phyloP scores from a whole-genome alignment of 64 coral and sea anemone genomes.

The Montipora sp. region DNA sequence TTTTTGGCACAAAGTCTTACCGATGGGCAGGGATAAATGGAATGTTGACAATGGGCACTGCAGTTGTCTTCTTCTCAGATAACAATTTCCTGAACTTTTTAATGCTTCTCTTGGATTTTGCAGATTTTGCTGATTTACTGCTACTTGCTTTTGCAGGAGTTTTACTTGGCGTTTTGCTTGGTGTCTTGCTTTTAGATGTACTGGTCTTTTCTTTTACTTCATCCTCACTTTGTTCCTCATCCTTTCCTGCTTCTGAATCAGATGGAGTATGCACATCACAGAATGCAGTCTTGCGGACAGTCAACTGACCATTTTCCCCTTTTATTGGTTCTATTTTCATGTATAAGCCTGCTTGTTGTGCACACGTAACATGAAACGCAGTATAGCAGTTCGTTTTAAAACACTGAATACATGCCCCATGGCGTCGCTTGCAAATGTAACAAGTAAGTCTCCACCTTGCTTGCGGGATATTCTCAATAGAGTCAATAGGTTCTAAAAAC shows the following conservation, averaged over 20 bases:
- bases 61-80: slow-evolving; percentile 93
- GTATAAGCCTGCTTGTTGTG: slow-evolving; percentile 97
- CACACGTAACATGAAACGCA: slow-evolving; percentile 99
- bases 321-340: slow-evolving; percentile 99
- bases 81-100: slow-evolving; percentile 96
- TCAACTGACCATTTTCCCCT: slow-evolving; percentile 90
- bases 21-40: slow-evolving; percentile 98
- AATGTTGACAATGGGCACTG: slow-evolving; percentile 98
- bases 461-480: slow-evolving; percentile 96
- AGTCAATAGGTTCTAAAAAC: slow-evolving; percentile 99
- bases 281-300: slow-evolving; percentile 92
- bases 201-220: slow-evolving; percentile 62
- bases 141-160: slow-evolving; percentile 54
- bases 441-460: slow-evolving; percentile 95
- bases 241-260: slow-evolving; percentile 76
- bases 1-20: slow-evolving; percentile 32
- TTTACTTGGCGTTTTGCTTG: slow-evolving; percentile 52
- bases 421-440: slow-evolving; percentile 93
- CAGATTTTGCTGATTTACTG: slow-evolving; percentile 53
- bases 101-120: slow-evolving; percentile 86
- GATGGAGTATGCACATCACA: slow-evolving; percentile 93
- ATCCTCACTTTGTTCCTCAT: slow-evolving; percentile 74
- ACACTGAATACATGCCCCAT: slow-evolving; percentile 98
- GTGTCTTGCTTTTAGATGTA: slow-evolving; percentile 55
- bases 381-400: slow-evolving; percentile 99